phyloP scores from a whole-genome alignment of 2,888 invertebrate genomes.

The Aleiodes leptofemur region DNA sequence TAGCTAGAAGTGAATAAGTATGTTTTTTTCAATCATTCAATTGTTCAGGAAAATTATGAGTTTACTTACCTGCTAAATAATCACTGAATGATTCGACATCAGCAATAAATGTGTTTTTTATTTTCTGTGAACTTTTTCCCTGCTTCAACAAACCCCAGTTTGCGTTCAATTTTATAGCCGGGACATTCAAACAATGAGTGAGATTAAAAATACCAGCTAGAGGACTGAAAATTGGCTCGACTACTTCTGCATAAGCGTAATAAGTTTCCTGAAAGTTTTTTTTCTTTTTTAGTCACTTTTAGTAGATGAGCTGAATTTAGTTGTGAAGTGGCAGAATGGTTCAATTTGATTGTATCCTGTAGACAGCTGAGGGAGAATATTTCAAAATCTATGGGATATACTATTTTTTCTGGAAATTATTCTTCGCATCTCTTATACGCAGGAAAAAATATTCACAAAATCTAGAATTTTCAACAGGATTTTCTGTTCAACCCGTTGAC shows the following conservation, averaged over 20 bases:
- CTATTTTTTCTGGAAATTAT: too few relatives aligned
- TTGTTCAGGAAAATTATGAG: background rate
- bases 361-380: too few relatives aligned
- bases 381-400: too few relatives aligned
- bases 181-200: slow-evolving; percentile 71
- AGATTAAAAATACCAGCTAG: slow-evolving; percentile 68
- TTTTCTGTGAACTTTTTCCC: slow-evolving; percentile 72
- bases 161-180: slow-evolving; percentile 75
- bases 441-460: too few relatives aligned
- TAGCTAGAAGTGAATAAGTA: slow-evolving; percentile 73
- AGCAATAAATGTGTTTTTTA: slow-evolving; percentile 78
- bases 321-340: too few relatives aligned
- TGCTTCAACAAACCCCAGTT: slow-evolving; percentile 78
- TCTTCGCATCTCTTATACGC: too few relatives aligned
- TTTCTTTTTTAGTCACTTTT: too few relatives aligned
- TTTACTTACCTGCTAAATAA: slow-evolving; percentile 76
- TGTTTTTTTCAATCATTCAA: too few relatives aligned
- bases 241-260: slow-evolving; percentile 71
- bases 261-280: slow-evolving; percentile 68
- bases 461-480: too few relatives aligned
- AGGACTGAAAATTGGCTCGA: slow-evolving; percentile 65
- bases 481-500: too few relatives aligned
- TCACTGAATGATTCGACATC: slow-evolving; percentile 78
- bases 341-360: too few relatives aligned
- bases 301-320: too few relatives aligned